These are phyloP conservation scores for Ormyrus rosae DNA, from an alignment of 2,888 invertebrate species.

Conservation along the genomic window DNA sequence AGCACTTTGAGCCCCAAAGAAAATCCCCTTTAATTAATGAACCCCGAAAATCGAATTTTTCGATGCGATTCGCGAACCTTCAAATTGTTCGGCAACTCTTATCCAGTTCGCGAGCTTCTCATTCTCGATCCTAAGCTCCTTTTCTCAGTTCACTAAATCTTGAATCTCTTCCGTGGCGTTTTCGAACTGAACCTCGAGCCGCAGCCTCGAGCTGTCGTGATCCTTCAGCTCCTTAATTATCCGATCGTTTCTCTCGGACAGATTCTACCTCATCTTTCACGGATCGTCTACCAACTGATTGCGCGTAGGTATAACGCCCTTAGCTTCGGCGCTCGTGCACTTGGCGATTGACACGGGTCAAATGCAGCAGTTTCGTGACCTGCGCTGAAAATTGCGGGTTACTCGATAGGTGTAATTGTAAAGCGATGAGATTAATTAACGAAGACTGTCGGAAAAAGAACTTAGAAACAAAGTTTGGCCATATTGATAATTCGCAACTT, in stretches of 20 bases:
- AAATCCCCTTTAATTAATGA: too few species aligned
- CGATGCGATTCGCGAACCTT: too few species aligned
- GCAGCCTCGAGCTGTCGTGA: conserved; percentile 56
- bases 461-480: too few species aligned
- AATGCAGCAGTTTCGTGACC: conserved; percentile 61
- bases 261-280: conserved; percentile 53
- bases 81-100: too few species aligned
- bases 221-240: conserved; percentile 62
- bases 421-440: too few species aligned
- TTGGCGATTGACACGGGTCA: conserved; percentile 60
- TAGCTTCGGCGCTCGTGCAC: conserved; percentile 63
- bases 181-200: conserved; percentile 48
- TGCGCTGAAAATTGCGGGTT: conserved; percentile 25
- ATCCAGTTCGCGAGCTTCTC: too few species aligned
- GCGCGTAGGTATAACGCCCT: conserved; percentile 56
- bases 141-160: conserved; percentile 45
- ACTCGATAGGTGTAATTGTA: too few species aligned
- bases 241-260: conserved; percentile 62
- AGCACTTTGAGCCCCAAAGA: too few species aligned
- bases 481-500: too few species aligned
- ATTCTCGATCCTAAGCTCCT: too few species aligned
- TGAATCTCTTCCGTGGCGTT: conserved; percentile 66
- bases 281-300: conserved; percentile 62
- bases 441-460: too few species aligned
- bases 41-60: too few species aligned